Evolutionary conservation across 2,797 vertebrate genomes (phyloP), one percentile per base, ranked within the genome.

Genomic region (Odontamblyopus rebecca): DNA sequence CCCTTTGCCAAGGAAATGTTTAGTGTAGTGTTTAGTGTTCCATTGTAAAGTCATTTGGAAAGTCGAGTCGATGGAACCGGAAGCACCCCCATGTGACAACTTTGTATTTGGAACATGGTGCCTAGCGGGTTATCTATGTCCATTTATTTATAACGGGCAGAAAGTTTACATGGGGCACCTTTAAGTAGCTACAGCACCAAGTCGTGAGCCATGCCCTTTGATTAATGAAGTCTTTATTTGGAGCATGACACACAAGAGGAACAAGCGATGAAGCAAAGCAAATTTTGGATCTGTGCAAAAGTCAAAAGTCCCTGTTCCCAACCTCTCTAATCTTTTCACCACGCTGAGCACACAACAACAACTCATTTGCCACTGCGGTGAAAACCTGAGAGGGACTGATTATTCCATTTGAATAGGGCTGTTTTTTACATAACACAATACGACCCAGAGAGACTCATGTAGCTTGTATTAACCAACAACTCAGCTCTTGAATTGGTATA

Each of bases 181-280:
- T 48, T 48, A 53, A 72, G 30, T 32, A 69, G 69, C 19, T 59
- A 8, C 13, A 19, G 30, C 11, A 61, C 48, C 48, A 19, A 19
- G 50, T 15, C 27, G 67, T 0, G 26, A 18, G 51, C 26, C 23
- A 5, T 38, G 67, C 32, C 70, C 13, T 60, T 23, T 61, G 71
- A 72, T 60, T 67, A 61, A 74, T 75, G 18, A 60, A 73, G 38
- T 59, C 50, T 62, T 53, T 77, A 69, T 77, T 44, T 59, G 51
- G 54, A 76, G 80, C 60, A 73, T 64, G 78, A 80, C 72, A 69
- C 68, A 57, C 74, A 83, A 57, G 79, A 85, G 67, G 61, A 71
- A 66, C 70, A 30, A 41, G 75, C 81, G 85, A 86, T 85, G 76
- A 91, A 82, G 75, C 81, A 70, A 81, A 68, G 35, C 38, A 8